Conservation (phyloP, 2,797 vertebrate genomes). For the Coranthus polyacanthus region DNA sequence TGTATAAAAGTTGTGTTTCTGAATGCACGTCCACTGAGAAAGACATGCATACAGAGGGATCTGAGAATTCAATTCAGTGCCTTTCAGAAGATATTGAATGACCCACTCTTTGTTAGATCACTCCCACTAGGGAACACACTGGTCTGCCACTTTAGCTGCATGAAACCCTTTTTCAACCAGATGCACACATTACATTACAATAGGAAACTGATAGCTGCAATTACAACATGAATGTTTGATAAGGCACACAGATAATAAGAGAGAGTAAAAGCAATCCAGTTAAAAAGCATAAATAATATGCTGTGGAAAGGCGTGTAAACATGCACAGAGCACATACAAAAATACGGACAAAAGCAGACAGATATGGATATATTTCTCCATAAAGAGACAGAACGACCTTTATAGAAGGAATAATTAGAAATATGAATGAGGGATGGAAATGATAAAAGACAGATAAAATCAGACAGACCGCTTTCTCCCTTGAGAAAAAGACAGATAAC, state of each 20-base stretch:
- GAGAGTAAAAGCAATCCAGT: slow-evolving; percentile 9
- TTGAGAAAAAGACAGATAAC: slow-evolving; percentile 40
- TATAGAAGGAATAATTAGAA: slow-evolving; percentile 27
- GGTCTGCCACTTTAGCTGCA: slow-evolving; percentile 43
- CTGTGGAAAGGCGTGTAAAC: slow-evolving; percentile 7
- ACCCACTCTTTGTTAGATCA: slow-evolving; percentile 53
- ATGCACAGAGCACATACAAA: not conserved
- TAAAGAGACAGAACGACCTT: slow-evolving; percentile 12
- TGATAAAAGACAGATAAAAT: slow-evolving; percentile 23
- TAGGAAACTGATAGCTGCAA: slow-evolving; percentile 44
- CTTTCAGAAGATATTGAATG: slow-evolving; percentile 63
- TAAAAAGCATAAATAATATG: slow-evolving; percentile 7
- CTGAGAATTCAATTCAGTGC: slow-evolving; percentile 44
- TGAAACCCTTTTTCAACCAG: slow-evolving; percentile 38
- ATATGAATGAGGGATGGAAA: slow-evolving; percentile 33
- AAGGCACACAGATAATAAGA: not conserved
- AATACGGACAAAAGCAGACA: not conserved
- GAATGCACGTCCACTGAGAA: slow-evolving; percentile 44
- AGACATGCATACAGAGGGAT: slow-evolving; percentile 18
- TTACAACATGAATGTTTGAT: slow-evolving; percentile 42
- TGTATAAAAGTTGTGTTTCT: slow-evolving; percentile 18
- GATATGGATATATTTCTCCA: not conserved
- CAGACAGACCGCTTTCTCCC: slow-evolving; percentile 21
- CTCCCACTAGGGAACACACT: slow-evolving; percentile 46
- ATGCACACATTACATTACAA: slow-evolving; percentile 38